Evolutionary conservation across 2,888 invertebrate genomes (phyloP).

Genomic region (Netelia fuscicornis): DNA sequence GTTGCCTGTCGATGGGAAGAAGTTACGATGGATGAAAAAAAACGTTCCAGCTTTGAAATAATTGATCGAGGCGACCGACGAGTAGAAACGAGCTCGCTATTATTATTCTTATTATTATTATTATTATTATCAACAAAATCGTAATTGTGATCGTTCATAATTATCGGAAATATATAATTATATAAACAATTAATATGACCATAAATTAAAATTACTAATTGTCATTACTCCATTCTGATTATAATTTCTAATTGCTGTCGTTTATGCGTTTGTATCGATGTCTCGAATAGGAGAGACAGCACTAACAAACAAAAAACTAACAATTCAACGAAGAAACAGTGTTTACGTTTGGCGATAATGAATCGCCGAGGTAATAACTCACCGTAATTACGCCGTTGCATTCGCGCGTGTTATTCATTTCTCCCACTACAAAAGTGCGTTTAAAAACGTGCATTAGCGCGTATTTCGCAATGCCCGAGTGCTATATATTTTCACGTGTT

Average conservation of each 20-base stretch:
- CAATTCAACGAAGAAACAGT: not conserved
- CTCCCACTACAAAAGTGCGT: not conserved
- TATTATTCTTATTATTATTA: no score
- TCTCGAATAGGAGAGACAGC: not conserved
- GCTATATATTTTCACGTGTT: conserved; percentile 35
- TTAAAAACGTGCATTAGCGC: conserved; percentile 28
- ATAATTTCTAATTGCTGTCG: no score
- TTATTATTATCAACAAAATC: no score
- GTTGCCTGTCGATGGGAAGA: not conserved
- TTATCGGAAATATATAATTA: no score
- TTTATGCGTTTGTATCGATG: no score
- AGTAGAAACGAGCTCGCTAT: no score
- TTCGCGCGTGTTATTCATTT: conserved; percentile 25
- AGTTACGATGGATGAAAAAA: not conserved
- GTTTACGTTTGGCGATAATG: conserved; percentile 10
- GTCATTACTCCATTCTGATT: no score
- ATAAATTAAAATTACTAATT: no score
- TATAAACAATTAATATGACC: no score
- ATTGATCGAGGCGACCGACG: conserved; percentile 10
- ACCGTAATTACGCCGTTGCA: not conserved
- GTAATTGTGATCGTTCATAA: no score
- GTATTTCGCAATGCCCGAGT: conserved; percentile 18
- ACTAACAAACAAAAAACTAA: not conserved
- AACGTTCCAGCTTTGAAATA: not conserved
- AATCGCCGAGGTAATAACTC: conserved; percentile 15